Evolutionary conservation across 2,888 invertebrate species (phyloP).

Genomic region (Phania funesta): DNA sequence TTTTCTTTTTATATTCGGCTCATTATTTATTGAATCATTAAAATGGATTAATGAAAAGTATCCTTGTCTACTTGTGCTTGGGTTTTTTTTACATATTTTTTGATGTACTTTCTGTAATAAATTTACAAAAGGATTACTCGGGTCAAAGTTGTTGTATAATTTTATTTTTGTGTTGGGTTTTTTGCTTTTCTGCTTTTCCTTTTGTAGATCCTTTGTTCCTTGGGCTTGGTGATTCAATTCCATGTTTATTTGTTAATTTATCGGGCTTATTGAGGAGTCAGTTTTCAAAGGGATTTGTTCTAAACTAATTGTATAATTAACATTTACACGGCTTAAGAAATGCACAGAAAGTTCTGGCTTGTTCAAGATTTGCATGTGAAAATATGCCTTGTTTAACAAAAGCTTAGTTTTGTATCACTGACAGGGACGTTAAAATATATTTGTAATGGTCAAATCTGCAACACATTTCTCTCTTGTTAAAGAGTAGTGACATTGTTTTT

Average conservation of each 20-base stretch:
- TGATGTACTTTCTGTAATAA: slow-evolving; percentile 69
- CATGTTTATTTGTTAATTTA: slow-evolving; percentile 49
- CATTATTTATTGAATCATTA: slow-evolving; percentile 63
- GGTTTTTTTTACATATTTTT: slow-evolving; percentile 13
- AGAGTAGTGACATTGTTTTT: too few species aligned
- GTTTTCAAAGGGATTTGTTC: slow-evolving; percentile 38
- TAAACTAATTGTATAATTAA: background rate
- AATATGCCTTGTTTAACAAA: too few species aligned
- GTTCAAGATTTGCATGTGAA: too few species aligned
- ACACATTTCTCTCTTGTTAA: too few species aligned
- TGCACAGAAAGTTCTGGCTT: too few species aligned
- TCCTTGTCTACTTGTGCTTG: slow-evolving; percentile 52
- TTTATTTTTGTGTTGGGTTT: slow-evolving; percentile 1
- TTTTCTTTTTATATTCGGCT: slow-evolving; percentile 43
- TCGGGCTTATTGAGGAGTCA: slow-evolving; percentile 53
- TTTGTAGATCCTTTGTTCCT: background rate
- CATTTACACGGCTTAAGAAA: background rate
- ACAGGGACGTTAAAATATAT: too few species aligned
- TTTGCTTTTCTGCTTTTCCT: background rate
- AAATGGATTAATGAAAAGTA: slow-evolving; percentile 76
- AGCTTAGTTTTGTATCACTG: too few species aligned
- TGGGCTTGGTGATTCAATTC: background rate
- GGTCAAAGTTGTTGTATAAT: slow-evolving; percentile 69
- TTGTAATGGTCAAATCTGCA: too few species aligned
- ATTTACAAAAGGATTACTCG: slow-evolving; percentile 80